Evolutionary conservation across 2,113 vertebrate genomes (phyloP).

Genomic region (Cervus canadensis): DNA sequence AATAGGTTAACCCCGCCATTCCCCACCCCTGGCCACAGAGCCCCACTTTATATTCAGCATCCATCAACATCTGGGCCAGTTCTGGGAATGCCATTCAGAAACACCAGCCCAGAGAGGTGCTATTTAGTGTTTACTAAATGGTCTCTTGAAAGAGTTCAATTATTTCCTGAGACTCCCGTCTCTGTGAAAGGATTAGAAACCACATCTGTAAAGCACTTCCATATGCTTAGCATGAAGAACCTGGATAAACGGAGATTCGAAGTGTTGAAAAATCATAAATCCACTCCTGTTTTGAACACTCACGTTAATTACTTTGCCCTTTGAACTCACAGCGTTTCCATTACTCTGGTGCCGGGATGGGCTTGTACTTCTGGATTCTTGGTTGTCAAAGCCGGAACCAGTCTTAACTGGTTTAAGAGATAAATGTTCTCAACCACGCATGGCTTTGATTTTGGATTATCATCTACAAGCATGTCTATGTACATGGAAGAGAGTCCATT

Average conservation of each 20-base stretch:
- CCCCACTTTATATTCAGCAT: neutral
- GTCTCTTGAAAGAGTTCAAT: slow-evolving; percentile 17
- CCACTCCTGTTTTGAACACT: slow-evolving; percentile 38
- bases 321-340: slow-evolving; percentile 23
- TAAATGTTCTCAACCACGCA: neutral
- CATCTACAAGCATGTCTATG: neutral
- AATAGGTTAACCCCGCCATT: fast-evolving
- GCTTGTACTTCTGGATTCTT: neutral
- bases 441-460: slow-evolving; percentile 37
- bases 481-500: neutral
- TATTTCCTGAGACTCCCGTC: slow-evolving; percentile 1
- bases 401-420: slow-evolving; percentile 24
- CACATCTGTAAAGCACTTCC: slow-evolving; percentile 40
- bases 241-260: neutral
- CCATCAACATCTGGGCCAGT: neutral
- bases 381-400: neutral
- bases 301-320: slow-evolving; percentile 39
- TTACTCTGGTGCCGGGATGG: neutral
- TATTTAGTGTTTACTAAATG: neutral
- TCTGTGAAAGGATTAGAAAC: slow-evolving; percentile 20
- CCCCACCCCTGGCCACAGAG: too few species aligned
- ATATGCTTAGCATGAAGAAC: neutral
- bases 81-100: slow-evolving; percentile 19
- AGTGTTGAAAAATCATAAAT: slow-evolving; percentile 52
- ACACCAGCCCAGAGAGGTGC: neutral